These are phyloP conservation scores for Lypha dubia DNA, from an alignment of 2,888 invertebrate genomes.

Conservation along the genomic window DNA sequence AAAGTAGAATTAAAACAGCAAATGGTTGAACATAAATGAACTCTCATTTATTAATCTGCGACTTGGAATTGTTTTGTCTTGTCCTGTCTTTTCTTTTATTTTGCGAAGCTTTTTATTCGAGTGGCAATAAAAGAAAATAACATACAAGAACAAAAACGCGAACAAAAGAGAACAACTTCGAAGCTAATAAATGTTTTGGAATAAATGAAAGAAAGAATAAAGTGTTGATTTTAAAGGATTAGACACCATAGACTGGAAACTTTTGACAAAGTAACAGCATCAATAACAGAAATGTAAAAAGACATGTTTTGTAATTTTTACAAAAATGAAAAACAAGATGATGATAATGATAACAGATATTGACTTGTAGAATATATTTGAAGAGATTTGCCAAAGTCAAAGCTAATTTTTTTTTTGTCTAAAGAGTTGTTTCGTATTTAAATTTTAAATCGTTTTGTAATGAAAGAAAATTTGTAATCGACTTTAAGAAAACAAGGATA, in stretches of 20 bases:
- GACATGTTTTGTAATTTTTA: constrained; percentile 20
- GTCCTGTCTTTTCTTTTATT: too few species aligned
- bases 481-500: too few species aligned
- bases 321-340: neutral
- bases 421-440: neutral
- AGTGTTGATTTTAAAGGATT: constrained; percentile 53
- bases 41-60: constrained; percentile 48
- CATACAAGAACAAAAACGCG: too few species aligned
- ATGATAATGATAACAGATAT: constrained; percentile 3
- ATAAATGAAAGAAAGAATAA: constrained; percentile 16
- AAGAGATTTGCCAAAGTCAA: constrained; percentile 20
- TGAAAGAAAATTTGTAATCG: too few species aligned
- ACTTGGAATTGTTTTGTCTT: constrained; percentile 39
- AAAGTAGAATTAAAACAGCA: constrained; percentile 37
- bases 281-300: neutral
- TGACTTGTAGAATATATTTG: neutral
- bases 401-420: neutral
- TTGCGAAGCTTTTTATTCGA: constrained; percentile 26
- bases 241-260: constrained; percentile 35
- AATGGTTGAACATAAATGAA: constrained; percentile 44
- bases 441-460: too few species aligned
- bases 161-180: too few species aligned
- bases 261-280: constrained; percentile 15
- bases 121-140: neutral
- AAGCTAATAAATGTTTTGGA: constrained; percentile 53